These are phyloP conservation scores for Diaphora mendica DNA, from an alignment of 2,888 invertebrate genomes.

Conservation along the genomic window DNA sequence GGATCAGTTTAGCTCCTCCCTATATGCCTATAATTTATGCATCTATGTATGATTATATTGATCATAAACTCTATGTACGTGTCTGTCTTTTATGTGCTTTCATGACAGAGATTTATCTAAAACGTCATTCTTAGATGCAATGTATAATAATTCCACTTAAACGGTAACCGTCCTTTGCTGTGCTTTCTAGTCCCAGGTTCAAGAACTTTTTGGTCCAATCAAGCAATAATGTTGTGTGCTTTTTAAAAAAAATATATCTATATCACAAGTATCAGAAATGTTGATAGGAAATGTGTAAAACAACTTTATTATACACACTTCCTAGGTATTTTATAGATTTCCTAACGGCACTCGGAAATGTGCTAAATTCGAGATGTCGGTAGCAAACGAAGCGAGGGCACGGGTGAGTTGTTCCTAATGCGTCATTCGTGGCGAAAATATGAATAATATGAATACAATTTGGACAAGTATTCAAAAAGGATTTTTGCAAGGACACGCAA, in stretches of 20 bases:
- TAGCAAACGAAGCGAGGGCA: background rate
- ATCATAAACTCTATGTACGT: background rate
- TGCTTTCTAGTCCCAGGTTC: background rate
- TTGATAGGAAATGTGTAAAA: background rate
- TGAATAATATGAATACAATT: background rate
- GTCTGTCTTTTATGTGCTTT: too few relatives aligned
- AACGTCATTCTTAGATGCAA: background rate
- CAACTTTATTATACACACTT: background rate
- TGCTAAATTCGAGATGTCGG: slow-evolving; percentile 2
- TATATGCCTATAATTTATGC: slow-evolving; percentile 15
- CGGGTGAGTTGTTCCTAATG: slow-evolving; percentile 11
- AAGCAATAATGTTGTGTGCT: background rate
- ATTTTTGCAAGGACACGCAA: background rate
- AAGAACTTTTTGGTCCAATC: background rate
- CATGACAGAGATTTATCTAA: too few relatives aligned
- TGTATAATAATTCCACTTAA: background rate
- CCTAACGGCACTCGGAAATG: background rate
- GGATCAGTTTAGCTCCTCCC: slow-evolving; percentile 30
- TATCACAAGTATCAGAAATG: background rate
- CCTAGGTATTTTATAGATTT: background rate
- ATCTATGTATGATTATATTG: too few relatives aligned
- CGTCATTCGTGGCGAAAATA: background rate
- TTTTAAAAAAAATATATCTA: background rate
- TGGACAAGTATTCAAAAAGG: background rate
- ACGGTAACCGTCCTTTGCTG: background rate